These are phyloP conservation scores for Eriosoma lanigerum DNA, from an alignment of 1,140 invertebrate species.

Conservation along the genomic window DNA sequence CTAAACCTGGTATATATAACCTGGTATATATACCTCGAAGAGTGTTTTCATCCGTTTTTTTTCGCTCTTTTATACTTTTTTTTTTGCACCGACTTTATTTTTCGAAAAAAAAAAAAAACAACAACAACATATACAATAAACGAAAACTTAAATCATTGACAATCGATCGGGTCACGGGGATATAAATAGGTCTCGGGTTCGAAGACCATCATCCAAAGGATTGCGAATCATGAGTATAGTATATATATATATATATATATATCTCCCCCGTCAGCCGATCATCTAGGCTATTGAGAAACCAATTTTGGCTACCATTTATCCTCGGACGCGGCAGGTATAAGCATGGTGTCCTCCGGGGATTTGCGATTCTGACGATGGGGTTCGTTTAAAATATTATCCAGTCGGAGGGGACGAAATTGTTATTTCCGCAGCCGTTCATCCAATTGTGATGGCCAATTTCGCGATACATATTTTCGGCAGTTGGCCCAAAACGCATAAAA, in stretches of 20 bases:
- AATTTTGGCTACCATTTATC: slow-evolving; percentile 43
- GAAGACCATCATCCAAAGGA: slow-evolving; percentile 11
- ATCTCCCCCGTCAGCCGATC: slow-evolving; percentile 43
- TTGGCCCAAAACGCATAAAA: background rate
- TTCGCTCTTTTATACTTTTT: background rate
- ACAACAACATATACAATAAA: background rate
- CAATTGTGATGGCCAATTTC: slow-evolving; percentile 24
- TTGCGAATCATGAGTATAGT: background rate
- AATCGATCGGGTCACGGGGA: slow-evolving; percentile 18
- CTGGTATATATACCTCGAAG: background rate
- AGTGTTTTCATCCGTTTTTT: slow-evolving; percentile 39
- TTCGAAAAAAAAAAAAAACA: slow-evolving; percentile 12
- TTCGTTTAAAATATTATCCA: slow-evolving; percentile 48
- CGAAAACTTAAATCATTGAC: slow-evolving; percentile 35
- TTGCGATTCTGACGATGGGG: slow-evolving; percentile 13
- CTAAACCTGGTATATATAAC: too few relatives aligned
- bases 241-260: too few relatives aligned
- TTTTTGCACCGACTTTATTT: background rate
- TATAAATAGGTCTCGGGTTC: slow-evolving; percentile 25
- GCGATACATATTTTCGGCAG: slow-evolving; percentile 27
- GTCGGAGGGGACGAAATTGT: slow-evolving; percentile 30
- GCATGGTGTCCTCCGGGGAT: slow-evolving; percentile 24
- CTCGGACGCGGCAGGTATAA: slow-evolving; percentile 34
- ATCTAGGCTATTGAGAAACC: slow-evolving; percentile 46
- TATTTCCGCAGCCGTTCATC: background rate